Evolutionary conservation across 37 sponge, comb jelly and placozoan species (phyloP).

Genomic region (Aplysina aerophoba): DNA sequence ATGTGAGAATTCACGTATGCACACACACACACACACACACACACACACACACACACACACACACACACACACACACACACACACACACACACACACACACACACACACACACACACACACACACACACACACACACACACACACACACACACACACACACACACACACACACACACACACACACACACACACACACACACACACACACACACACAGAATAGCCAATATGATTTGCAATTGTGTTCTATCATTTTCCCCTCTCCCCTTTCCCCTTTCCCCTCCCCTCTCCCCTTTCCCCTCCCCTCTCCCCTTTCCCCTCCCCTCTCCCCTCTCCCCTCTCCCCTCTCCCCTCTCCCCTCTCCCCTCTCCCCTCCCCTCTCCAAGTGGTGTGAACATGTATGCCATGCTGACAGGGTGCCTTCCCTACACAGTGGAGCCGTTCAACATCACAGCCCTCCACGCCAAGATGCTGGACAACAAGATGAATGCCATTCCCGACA

Average conservation of each 20-base stretch:
- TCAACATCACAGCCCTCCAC: constrained; percentile 95
- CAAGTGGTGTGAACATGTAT: constrained; percentile 98
- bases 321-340: background rate
- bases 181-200: too few species aligned
- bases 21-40: too few species aligned
- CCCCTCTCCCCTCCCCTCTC: background rate
- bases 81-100: background rate
- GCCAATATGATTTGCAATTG: too few species aligned
- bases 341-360: background rate
- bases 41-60: background rate
- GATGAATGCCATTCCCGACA: constrained; percentile 95
- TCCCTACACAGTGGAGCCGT: constrained; percentile 94
- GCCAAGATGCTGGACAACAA: constrained; percentile 95
- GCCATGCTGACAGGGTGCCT: constrained; percentile 98
- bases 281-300: background rate
- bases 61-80: background rate
- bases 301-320: background rate
- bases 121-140: background rate
- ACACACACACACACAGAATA: too few species aligned
- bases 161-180: too few species aligned
- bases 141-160: too few species aligned
- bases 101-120: background rate
- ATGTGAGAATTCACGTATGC: constrained; percentile 65
- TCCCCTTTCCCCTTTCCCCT: background rate
- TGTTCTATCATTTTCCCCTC: too few species aligned